Percentiles rank a stretch among this genome's conserved stretches.
Conservation (phyloP, 2,888 invertebrate genomes). For the Ophion slaviceki region DNA sequence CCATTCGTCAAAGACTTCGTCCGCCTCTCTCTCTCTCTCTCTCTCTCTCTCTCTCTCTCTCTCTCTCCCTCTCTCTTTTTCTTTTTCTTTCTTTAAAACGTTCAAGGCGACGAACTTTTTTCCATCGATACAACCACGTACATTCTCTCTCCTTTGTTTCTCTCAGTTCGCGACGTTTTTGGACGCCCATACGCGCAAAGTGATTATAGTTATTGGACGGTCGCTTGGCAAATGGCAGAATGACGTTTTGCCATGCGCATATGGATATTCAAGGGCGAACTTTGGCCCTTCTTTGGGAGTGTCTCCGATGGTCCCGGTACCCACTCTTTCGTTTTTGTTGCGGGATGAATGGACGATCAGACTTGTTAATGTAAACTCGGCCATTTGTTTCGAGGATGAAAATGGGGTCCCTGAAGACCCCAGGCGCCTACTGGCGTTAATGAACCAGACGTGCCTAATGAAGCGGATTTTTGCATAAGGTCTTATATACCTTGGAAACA, state of each 20-base stretch:
- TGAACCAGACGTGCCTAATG: not conserved
- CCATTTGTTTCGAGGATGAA: too few relatives aligned
- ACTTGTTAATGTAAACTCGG: too few relatives aligned
- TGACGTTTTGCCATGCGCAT: not conserved
- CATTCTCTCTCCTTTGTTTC: not conserved
- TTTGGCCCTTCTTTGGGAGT: not conserved
- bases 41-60: not conserved
- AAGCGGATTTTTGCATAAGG: not conserved
- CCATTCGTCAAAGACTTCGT: slow-evolving; percentile 44
- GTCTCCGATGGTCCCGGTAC: not conserved
- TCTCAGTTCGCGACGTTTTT: not conserved
- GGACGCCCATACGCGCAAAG: not conserved
- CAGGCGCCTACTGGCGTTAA: not conserved
- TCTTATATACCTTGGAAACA: too few relatives aligned
- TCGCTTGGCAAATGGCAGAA: not conserved
- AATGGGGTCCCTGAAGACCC: too few relatives aligned
- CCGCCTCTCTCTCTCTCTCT: slow-evolving; percentile 3
- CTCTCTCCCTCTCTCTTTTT: not conserved
- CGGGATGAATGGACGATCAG: not conserved
- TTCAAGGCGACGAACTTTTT: slow-evolving; percentile 3
- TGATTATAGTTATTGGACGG: not conserved
- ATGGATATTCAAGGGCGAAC: not conserved
- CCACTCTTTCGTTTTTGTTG: not conserved
- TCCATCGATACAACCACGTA: not conserved
- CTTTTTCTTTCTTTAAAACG: slow-evolving; percentile 15